phyloP scores from a whole-genome alignment of 2,113 vertebrate genomes.

The Lipotes vexillifer region DNA sequence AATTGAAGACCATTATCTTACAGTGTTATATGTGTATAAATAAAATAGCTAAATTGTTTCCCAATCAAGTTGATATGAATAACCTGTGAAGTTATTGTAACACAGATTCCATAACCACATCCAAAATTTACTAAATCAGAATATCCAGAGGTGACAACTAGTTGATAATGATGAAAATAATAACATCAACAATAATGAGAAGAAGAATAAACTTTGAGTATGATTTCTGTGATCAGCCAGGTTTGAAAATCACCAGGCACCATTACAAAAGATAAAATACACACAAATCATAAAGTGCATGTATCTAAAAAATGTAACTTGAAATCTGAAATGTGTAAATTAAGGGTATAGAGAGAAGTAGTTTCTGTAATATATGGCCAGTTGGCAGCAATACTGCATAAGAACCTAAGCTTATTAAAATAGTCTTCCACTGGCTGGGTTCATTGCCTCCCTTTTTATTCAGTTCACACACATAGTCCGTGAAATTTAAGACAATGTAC shows the following conservation, averaged over 20 bases:
- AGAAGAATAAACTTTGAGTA: neutral
- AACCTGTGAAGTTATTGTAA: neutral
- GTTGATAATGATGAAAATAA: neutral
- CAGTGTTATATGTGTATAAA: neutral
- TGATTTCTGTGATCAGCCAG: neutral
- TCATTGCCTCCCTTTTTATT: neutral
- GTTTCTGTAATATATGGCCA: neutral
- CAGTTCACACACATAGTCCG: neutral
- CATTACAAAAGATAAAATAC: neutral
- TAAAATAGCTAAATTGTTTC: neutral
- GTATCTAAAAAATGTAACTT: neutral
- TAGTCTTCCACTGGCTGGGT: neutral
- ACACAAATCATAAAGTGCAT: neutral
- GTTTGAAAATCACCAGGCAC: neutral
- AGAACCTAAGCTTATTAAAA: neutral
- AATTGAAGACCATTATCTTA: neutral
- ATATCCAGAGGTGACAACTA: neutral
- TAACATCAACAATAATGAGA: neutral
- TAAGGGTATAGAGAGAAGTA: neutral
- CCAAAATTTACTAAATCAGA: neutral
- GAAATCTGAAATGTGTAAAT: neutral
- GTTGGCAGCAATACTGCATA: neutral
- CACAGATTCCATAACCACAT: neutral
- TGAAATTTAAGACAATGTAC: neutral
- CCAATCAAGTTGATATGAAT: neutral